Evolutionary conservation across 2,888 invertebrate genomes (phyloP).

Genomic region (Ischnus inquisitorius): DNA sequence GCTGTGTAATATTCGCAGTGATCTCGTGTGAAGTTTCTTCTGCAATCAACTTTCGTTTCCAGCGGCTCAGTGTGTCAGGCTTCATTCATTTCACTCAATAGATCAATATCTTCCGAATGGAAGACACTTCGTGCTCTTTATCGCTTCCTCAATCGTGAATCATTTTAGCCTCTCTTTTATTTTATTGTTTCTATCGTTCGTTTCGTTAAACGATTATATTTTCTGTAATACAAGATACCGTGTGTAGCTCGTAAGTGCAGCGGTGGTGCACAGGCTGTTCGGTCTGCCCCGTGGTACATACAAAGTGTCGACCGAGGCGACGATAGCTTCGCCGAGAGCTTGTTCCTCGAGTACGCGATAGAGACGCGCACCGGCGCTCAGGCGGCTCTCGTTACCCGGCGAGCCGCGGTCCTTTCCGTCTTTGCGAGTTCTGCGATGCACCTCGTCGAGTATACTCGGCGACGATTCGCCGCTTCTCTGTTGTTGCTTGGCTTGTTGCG

Average conservation of each 20-base stretch:
- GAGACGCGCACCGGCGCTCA: constrained; percentile 82
- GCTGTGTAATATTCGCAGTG: constrained; percentile 20
- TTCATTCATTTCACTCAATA: not conserved
- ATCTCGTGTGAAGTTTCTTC: constrained; percentile 1
- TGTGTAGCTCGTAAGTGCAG: constrained; percentile 79
- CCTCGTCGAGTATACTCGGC: constrained; percentile 71
- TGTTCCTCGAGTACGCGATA: constrained; percentile 84
- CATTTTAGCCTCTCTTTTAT: not conserved
- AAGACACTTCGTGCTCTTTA: constrained; percentile 13
- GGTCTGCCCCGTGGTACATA: constrained; percentile 74
- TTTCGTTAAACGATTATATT: constrained; percentile 18
- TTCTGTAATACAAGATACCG: constrained; percentile 72
- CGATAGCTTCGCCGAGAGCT: constrained; percentile 81
- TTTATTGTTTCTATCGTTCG: constrained; percentile 4
- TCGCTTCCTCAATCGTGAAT: constrained; percentile 20
- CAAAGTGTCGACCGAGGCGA: constrained; percentile 79
- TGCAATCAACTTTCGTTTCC: not conserved
- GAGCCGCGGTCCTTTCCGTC: constrained; percentile 75
- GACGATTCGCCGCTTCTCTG: constrained; percentile 14
- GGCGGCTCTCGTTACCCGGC: constrained; percentile 78
- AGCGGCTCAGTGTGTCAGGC: not conserved
- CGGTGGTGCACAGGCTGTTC: constrained; percentile 77
- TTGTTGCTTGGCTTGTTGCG: constrained; percentile 58
- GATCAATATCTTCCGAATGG: not conserved
- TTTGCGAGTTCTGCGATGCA: constrained; percentile 74